Evolutionary conservation across 2,888 invertebrate species (phyloP), one percentile per base, ranked within the genome.

Genomic region (Cataglyphis livida): DNA sequence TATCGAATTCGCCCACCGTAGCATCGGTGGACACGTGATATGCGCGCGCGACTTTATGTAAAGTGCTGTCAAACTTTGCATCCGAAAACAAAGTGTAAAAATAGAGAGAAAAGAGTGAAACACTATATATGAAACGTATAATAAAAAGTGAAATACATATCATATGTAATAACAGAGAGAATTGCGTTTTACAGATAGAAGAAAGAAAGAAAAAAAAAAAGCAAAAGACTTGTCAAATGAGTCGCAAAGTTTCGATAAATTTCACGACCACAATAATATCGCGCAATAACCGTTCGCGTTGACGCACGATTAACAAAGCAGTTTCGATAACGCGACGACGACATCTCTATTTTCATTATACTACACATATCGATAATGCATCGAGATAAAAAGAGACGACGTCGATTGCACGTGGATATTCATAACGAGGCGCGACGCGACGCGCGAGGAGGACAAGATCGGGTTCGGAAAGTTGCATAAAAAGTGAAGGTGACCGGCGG

Each of bases 401-500:
- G 21, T 32, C 32, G 75, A 65, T 65, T 38, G 54, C 65, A 41
- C 12, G 41, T n/a, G 38, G 25, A 70, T 35, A 61, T 25, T 78
- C 68, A 68, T 79, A 79, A 79, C 44, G 59, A 68, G 38, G 38
- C 10, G 28, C 25, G n/a, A 15, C 66, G 75, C 82, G 82, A 81
- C 64, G 41, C 64, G 81, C 83, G 88, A 85, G 84, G 32, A 35
- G 6, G 32, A 32, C 85, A 90, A 88, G 85, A 85, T 76, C 84
- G 90, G 89, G 87, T 89, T 91, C 92, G 92, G 91, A 89, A 92
- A 93, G 92, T 93, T 93, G 92, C 93, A 92, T 93, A 93, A 93
- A 93, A 93, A 93, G 93, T 90, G 93, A 93, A 93, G 93, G 93
- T 93, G 93, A 93, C 93, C 93, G 91, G 83, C 90, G 93, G 92